phyloP scores from a whole-genome alignment of 1,140 invertebrate species.

The Philotrypesis tridentata region DNA sequence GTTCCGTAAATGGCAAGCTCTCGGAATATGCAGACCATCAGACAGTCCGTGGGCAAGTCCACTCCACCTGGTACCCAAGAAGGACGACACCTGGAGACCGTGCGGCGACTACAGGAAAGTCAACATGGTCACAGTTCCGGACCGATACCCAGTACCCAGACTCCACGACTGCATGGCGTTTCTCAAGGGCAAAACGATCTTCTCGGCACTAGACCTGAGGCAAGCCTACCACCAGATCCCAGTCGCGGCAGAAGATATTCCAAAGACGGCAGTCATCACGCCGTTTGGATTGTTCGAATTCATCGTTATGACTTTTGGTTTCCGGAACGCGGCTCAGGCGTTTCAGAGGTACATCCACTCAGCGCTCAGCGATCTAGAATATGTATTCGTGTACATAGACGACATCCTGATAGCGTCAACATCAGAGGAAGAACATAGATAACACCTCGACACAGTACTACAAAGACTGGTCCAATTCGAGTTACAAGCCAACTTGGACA shows the following conservation, averaged over 20 bases:
- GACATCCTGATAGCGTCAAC: constrained; percentile 50
- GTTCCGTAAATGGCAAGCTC: neutral
- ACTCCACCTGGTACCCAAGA: constrained; percentile 23
- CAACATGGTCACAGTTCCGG: constrained; percentile 53
- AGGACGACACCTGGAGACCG: neutral
- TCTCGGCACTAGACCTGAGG: constrained; percentile 67
- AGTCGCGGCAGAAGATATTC: constrained; percentile 48
- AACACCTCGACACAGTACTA: no score
- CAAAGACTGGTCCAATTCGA: no score
- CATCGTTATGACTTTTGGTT: constrained; percentile 7
- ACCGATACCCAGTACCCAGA: constrained; percentile 60
- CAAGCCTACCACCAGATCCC: constrained; percentile 69
- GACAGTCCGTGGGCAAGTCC: neutral
- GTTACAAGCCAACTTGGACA: no score
- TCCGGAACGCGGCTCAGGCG: constrained; percentile 9
- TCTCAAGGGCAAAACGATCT: constrained; percentile 60
- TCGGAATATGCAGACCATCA: constrained; percentile 22
- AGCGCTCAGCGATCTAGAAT: neutral
- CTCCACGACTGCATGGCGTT: constrained; percentile 56
- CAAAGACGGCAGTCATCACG: constrained; percentile 58
- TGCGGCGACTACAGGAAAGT: constrained; percentile 40
- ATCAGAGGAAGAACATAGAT: neutral
- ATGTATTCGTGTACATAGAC: constrained; percentile 49
- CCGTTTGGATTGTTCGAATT: constrained; percentile 58
- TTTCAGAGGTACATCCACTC: constrained; percentile 31